A percentile compares a stretch with the other conserved stretches of the same genome.
Evolutionary conservation across 1,140 invertebrate species (phyloP).

Genomic region (Adelges cooleyi): DNA sequence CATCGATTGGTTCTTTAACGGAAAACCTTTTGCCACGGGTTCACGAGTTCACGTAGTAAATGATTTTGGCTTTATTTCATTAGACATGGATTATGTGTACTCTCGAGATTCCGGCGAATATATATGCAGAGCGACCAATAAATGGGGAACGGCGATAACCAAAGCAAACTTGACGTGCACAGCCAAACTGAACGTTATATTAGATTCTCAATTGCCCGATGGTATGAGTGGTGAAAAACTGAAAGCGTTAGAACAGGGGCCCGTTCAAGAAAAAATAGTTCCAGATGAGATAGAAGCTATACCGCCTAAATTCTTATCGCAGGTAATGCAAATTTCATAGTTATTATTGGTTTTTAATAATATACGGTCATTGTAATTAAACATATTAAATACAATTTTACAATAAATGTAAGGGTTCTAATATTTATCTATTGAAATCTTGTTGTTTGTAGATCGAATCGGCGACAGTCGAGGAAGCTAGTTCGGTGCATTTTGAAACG

Average conservation of each 20-base stretch:
- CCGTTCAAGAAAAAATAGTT: conserved; percentile 52
- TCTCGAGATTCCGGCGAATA: conserved; percentile 76
- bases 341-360: too few species aligned
- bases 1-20: conserved; percentile 91
- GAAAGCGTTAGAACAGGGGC: conserved; percentile 80
- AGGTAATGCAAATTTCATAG: too few species aligned
- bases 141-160: conserved; percentile 71
- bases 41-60: conserved; percentile 81
- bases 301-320: conserved; percentile 75
- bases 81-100: conserved; percentile 79
- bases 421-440: too few species aligned
- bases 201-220: conserved; percentile 82
- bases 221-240: conserved; percentile 86
- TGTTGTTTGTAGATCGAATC: conserved; percentile 51
- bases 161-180: conserved; percentile 68
- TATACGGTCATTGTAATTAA: too few species aligned
- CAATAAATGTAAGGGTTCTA: too few species aligned
- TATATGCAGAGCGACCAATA: conserved; percentile 70
- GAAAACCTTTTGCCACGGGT: conserved; percentile 73
- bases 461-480: conserved; percentile 70
- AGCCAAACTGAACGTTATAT: conserved; percentile 70
- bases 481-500: conserved; percentile 88
- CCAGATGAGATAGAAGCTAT: conserved; percentile 53
- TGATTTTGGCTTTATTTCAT: conserved; percentile 83
- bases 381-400: too few species aligned